phyloP scores from a whole-genome alignment of 2,113 vertebrate species.

The Hippocampus comes region DNA sequence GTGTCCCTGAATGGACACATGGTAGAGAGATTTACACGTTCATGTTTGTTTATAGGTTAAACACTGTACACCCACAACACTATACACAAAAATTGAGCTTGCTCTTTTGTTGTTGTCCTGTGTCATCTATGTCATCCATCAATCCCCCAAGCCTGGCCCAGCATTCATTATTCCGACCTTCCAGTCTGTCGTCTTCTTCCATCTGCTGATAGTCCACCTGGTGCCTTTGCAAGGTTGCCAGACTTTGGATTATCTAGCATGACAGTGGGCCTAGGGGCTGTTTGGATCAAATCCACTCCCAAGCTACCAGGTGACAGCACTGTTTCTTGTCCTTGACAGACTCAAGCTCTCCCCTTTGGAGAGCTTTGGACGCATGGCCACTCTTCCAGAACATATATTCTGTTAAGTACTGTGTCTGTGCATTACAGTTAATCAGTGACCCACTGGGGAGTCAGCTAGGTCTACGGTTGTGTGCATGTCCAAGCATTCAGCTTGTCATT shows the following conservation, averaged over 20 bases:
- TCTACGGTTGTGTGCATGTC: slow-evolving; percentile 18
- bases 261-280: slow-evolving; percentile 56
- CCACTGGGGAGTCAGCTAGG: slow-evolving; percentile 39
- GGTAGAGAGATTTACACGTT: slow-evolving; percentile 31
- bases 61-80: background rate
- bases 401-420: slow-evolving; percentile 67
- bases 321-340: slow-evolving; percentile 56
- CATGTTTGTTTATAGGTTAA: slow-evolving; percentile 39
- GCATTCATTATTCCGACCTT: slow-evolving; percentile 27
- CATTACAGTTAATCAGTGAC: slow-evolving; percentile 54
- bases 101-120: slow-evolving; percentile 8
- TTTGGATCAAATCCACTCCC: slow-evolving; percentile 42
- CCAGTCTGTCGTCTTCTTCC: slow-evolving; percentile 48
- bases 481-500: slow-evolving; percentile 16
- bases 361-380: slow-evolving; percentile 44
- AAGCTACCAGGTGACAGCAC: slow-evolving; percentile 37
- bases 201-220: slow-evolving; percentile 61
- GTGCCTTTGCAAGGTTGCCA: slow-evolving; percentile 46
- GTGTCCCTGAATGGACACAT: background rate
- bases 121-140: slow-evolving; percentile 27
- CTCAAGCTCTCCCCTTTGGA: slow-evolving; percentile 22
- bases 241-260: slow-evolving; percentile 56
- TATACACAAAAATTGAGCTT: background rate
- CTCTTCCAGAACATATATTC: slow-evolving; percentile 38
- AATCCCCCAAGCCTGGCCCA: slow-evolving; percentile 28